These are phyloP conservation scores for Telenomus remus DNA, from an alignment of 1,140 invertebrate species.

Conservation along the genomic window DNA sequence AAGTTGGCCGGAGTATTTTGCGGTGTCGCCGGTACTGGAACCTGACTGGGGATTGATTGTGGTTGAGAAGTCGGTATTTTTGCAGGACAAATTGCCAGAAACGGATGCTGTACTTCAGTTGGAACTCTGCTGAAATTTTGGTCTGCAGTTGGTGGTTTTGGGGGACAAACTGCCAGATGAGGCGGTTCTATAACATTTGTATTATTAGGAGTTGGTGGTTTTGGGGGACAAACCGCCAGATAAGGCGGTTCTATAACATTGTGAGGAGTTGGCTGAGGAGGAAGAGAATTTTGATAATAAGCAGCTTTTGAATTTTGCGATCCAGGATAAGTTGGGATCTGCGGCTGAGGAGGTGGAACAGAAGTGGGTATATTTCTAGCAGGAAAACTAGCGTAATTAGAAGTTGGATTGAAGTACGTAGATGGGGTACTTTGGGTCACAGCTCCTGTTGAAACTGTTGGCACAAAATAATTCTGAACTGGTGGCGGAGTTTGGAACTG, in stretches of 20 bases:
- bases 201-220: no score
- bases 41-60: conserved; percentile 57
- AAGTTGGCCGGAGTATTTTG: conserved; percentile 70
- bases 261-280: no score
- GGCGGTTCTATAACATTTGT: no score
- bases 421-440: conserved; percentile 32
- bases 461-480: conserved; percentile 55
- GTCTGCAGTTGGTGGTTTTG: background rate
- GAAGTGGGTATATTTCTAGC: no score
- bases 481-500: conserved; percentile 14
- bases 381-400: conserved; percentile 21
- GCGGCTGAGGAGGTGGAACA: no score
- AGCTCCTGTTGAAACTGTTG: conserved; percentile 18
- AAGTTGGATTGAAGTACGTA: conserved; percentile 41
- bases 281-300: no score
- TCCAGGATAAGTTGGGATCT: no score
- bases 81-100: conserved; percentile 23
- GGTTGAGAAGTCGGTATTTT: conserved; percentile 27
- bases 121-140: conserved; percentile 56
- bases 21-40: conserved; percentile 65
- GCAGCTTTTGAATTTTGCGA: no score
- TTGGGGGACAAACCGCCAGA: no score
- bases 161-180: no score
- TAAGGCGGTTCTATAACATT: no score
- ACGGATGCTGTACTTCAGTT: conserved; percentile 60